Evolutionary conservation across 2,797 vertebrate species (phyloP).

Genomic region (Sebastes diaconus): DNA sequence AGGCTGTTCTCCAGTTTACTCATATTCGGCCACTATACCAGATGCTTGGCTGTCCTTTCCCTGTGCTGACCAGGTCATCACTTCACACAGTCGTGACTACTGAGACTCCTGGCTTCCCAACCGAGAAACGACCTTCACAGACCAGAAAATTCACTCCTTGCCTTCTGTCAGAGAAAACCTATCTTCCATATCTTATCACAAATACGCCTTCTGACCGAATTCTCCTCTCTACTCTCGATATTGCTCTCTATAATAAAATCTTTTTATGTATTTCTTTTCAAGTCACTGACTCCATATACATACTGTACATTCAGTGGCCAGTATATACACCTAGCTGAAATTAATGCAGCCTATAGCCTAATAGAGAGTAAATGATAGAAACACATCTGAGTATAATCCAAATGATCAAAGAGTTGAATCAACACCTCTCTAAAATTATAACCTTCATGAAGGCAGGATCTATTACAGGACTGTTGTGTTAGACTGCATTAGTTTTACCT

Average conservation of each 20-base stretch:
- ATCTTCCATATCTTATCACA: background rate
- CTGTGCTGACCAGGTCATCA: constrained; percentile 5
- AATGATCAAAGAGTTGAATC: no score
- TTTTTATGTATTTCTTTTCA: background rate
- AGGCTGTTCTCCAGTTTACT: constrained; percentile 2
- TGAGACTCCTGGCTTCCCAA: background rate
- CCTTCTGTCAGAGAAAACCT: constrained; percentile 7
- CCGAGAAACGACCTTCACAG: background rate
- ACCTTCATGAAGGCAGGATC: no score
- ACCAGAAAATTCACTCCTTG: background rate
- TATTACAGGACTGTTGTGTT: no score
- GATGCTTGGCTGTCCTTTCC: constrained; percentile 2
- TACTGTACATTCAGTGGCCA: background rate
- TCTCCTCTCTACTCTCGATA: background rate
- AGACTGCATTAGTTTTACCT: no score
- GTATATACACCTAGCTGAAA: background rate
- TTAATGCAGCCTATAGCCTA: background rate
- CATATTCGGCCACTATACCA: background rate
- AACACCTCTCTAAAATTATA: no score
- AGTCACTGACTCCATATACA: background rate
- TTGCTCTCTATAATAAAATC: background rate
- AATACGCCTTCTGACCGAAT: background rate
- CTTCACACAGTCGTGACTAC: background rate
- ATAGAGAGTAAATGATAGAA: background rate
- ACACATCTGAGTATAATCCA: background rate